A percentile compares a stretch with the other conserved stretches of the same genome.
Evolutionary conservation across 23 tunicate genomes (phyloP).

Genomic region (Ciona savignyi): DNA sequence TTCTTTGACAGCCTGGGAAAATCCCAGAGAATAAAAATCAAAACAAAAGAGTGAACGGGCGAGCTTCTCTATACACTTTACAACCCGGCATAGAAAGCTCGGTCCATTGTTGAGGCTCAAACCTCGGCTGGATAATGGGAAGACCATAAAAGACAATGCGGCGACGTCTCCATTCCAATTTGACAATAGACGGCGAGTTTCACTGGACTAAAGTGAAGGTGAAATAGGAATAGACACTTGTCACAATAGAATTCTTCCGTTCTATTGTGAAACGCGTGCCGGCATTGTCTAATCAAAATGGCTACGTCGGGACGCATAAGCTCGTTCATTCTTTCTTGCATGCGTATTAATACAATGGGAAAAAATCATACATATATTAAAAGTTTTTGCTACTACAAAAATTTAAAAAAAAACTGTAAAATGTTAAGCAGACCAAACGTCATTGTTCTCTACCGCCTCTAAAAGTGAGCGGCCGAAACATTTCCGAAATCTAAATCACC

Average conservation of each 20-base stretch:
- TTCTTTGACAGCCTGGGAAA: neutral
- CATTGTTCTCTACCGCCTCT: too few relatives aligned
- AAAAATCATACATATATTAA: too few relatives aligned
- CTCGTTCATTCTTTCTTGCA: too few relatives aligned
- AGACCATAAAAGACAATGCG: neutral
- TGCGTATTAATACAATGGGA: too few relatives aligned
- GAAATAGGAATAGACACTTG: constrained; percentile 1
- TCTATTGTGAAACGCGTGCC: neutral
- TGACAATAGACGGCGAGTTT: neutral
- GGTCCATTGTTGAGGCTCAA: neutral
- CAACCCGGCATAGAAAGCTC: neutral
- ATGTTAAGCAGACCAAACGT: too few relatives aligned
- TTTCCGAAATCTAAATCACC: too few relatives aligned
- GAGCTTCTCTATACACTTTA: neutral
- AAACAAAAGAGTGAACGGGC: constrained; percentile 5
- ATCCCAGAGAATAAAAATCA: neutral
- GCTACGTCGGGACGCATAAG: too few relatives aligned
- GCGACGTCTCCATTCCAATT: neutral
- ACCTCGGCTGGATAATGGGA: neutral
- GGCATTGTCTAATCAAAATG: too few relatives aligned
- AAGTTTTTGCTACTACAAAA: too few relatives aligned
- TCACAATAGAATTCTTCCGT: neutral
- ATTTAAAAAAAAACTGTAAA: too few relatives aligned
- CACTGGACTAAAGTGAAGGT: neutral
- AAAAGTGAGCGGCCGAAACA: too few relatives aligned